Percentiles rank a stretch among this genome's conserved stretches.
These are phyloP conservation scores for Thecophora atra DNA, from an alignment of 2,888 invertebrate genomes.

Conservation along the genomic window DNA sequence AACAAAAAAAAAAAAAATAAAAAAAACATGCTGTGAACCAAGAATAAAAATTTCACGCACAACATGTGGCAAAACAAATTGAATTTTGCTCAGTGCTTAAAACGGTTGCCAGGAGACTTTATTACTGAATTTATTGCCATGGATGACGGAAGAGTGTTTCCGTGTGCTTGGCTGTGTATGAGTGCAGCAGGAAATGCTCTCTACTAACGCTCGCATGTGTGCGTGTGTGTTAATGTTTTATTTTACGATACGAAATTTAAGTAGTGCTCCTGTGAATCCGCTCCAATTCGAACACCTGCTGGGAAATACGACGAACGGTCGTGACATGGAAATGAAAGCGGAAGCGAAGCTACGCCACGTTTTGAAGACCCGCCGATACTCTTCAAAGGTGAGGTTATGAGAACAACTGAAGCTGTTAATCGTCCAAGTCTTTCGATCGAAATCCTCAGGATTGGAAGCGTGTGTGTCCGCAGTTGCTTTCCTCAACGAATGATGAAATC, in stretches of 20 bases:
- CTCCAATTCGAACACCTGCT: neutral
- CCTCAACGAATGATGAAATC: no score
- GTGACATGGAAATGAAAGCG: neutral
- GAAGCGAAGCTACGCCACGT: no score
- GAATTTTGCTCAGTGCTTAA: constrained; percentile 21
- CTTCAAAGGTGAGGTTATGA: no score
- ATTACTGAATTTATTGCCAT: constrained; percentile 18
- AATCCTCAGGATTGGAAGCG: no score
- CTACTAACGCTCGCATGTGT: neutral
- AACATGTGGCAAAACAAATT: constrained; percentile 34
- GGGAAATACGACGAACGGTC: neutral
- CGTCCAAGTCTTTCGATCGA: no score
- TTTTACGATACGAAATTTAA: constrained; percentile 8
- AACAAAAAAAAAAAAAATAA: no score
- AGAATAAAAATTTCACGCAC: constrained; percentile 25
- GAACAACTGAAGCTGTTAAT: no score
- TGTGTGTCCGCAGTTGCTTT: no score
- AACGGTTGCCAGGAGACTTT: constrained; percentile 11
- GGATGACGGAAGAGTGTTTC: neutral
- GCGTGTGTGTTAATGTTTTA: no score
- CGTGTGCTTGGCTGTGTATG: neutral
- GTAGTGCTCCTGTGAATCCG: neutral
- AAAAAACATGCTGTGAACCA: constrained; percentile 24
- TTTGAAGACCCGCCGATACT: no score
- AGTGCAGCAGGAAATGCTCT: constrained; percentile 1